Evolutionary conservation across 2,888 invertebrate genomes (phyloP).

Genomic region (Agonopterix subpropinquella): DNA sequence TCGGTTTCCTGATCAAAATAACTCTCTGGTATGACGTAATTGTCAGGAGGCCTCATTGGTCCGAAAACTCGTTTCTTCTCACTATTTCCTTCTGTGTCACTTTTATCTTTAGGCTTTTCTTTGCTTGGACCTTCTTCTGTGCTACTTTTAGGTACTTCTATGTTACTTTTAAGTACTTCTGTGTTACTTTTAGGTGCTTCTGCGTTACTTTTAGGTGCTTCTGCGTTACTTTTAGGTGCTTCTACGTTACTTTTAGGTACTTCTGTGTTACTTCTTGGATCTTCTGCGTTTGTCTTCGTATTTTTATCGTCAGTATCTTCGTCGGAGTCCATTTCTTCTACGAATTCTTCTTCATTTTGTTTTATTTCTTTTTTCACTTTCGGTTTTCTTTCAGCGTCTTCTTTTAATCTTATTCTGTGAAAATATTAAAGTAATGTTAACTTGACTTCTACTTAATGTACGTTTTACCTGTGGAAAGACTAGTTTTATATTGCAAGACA

Average conservation of each 20-base stretch:
- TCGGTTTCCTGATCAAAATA: constrained; percentile 62
- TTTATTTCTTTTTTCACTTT: constrained; percentile 31
- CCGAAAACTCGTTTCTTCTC: constrained; percentile 47
- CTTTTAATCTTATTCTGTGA: constrained; percentile 65
- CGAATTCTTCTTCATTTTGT: constrained; percentile 58
- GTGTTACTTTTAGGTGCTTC: not conserved
- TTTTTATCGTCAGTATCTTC: constrained; percentile 22
- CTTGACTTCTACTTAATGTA: too few relatives aligned
- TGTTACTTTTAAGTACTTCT: not conserved
- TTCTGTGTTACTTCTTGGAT: constrained; percentile 2
- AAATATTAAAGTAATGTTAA: too few relatives aligned
- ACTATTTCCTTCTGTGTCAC: not conserved
- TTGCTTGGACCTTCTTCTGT: constrained; percentile 2
- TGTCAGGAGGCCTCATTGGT: constrained; percentile 66
- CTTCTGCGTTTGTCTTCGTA: constrained; percentile 5
- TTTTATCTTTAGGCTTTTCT: not conserved
- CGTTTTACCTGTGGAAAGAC: too few relatives aligned
- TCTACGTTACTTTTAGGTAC: not conserved
- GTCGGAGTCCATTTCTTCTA: constrained; percentile 71
- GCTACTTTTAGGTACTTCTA: not conserved
- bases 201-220: constrained; percentile 2
- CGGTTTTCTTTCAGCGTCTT: constrained; percentile 45
- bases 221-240: constrained; percentile 2
- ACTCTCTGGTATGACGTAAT: constrained; percentile 61
- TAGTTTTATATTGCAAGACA: too few relatives aligned